A percentile compares a stretch with the other conserved stretches of the same genome.
Evolutionary conservation across 2,888 invertebrate genomes (phyloP).

Genomic region (Phorcus lineatus): DNA sequence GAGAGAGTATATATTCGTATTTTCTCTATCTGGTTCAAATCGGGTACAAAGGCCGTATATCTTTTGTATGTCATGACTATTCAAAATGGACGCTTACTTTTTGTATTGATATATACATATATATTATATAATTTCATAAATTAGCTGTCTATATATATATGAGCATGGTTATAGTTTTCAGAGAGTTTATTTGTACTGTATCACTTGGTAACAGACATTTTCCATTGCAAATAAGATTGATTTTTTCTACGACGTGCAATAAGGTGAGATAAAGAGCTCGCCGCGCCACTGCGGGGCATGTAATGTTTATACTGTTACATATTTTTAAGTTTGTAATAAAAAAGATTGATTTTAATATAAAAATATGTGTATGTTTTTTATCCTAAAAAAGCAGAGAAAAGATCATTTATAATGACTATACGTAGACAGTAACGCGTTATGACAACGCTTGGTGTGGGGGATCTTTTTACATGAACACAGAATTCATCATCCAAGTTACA

Average conservation of each 20-base stretch:
- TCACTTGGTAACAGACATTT: slow-evolving; percentile 7
- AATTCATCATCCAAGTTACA: too few relatives aligned
- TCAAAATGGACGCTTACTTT: slow-evolving; percentile 38
- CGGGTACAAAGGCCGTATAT: slow-evolving; percentile 45
- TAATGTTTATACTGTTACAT: slow-evolving; percentile 67
- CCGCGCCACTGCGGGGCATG: slow-evolving; percentile 23
- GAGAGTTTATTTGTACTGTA: slow-evolving; percentile 26
- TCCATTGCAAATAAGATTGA: slow-evolving; percentile 19
- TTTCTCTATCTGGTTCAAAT: slow-evolving; percentile 42
- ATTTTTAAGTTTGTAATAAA: slow-evolving; percentile 74
- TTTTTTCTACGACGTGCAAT: slow-evolving; percentile 35
- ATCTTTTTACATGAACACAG: too few relatives aligned
- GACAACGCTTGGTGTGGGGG: too few relatives aligned
- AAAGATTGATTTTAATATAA: slow-evolving; percentile 35
- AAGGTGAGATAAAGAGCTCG: slow-evolving; percentile 1
- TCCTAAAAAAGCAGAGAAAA: not conserved
- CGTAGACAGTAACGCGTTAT: too few relatives aligned
- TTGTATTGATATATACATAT: slow-evolving; percentile 31
- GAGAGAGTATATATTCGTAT: slow-evolving; percentile 49
- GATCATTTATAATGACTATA: too few relatives aligned
- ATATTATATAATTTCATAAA: slow-evolving; percentile 36
- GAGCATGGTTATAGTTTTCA: slow-evolving; percentile 24
- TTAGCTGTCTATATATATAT: slow-evolving; percentile 28
- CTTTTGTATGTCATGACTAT: slow-evolving; percentile 38
- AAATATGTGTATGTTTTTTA: not conserved